Evolutionary conservation across 2,797 vertebrate species (phyloP).

Genomic region (Parauchenoglanis punctatus): DNA sequence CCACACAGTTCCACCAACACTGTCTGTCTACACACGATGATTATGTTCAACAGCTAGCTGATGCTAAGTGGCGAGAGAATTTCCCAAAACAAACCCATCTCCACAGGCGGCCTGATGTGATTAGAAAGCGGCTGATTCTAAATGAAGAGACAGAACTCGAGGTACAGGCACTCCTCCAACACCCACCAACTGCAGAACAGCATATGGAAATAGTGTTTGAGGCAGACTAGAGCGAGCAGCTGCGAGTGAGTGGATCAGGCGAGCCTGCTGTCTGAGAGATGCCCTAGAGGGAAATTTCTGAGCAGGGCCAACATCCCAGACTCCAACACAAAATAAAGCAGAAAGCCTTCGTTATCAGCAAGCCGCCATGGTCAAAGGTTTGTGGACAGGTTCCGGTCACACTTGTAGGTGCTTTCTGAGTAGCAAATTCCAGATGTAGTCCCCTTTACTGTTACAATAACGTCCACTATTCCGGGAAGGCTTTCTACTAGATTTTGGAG

Average conservation of each 20-base stretch:
- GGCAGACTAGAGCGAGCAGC: constrained; percentile 23
- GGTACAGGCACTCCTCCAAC: constrained; percentile 47
- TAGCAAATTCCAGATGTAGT: not conserved
- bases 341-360: not conserved
- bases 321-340: not conserved
- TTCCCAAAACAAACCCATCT: not conserved
- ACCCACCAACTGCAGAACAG: constrained; percentile 52
- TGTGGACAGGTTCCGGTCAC: no score
- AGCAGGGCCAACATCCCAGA: not conserved
- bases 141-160: constrained; percentile 40
- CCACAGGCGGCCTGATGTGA: constrained; percentile 14
- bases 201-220: constrained; percentile 50
- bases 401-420: no score
- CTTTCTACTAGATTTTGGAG: not conserved
- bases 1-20: constrained; percentile 11
- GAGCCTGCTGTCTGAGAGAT: constrained; percentile 36
- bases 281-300: constrained; percentile 6
- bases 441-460: not conserved
- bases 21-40: constrained; percentile 12
- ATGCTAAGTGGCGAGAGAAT: not conserved
- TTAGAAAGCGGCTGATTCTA: constrained; percentile 46
- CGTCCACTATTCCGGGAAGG: not conserved
- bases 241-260: constrained; percentile 25
- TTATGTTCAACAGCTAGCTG: constrained; percentile 19
- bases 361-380: no score